Base-by-base conservation (phyloP, 2,797 vertebrate genomes). In the Gobionotothen gibberifrons region DNA sequence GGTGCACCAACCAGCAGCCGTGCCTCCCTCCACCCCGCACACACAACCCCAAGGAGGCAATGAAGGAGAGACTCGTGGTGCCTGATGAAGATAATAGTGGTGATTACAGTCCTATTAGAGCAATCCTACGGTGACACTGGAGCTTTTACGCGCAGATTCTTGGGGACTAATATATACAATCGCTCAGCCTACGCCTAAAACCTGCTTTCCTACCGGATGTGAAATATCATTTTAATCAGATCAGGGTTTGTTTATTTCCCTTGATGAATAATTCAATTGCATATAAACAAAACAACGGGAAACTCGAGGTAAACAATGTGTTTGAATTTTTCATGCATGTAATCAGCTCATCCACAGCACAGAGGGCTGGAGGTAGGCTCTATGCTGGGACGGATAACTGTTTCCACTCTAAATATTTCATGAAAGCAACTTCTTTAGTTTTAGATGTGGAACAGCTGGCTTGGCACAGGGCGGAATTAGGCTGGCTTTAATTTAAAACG, bases 101-200 rank as follows among this genome's bases (percentile, higher is more conserved):
- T 49, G 53, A 79, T 76, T 75, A 56, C 52, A 49, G 39, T 51
- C 68, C 5, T 44, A 44, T 69, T 3, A 56, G 32, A 13, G 48
- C 60, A 59, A 77, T 47, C 48, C 19, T 3, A 14, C 54, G 46
- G 43, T 21, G 60, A 53, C 58, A 43, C 55, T 17, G 29, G 10
- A 1, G 82, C 58, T 87, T 91, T 91, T 90, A 88, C 88, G 87
- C 90, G 81, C 80, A 74, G 61, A 1, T 64, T 71, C 40, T 39
- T 58, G 71, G 49, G 55, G 59, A 44, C 52, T 17, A 7, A 46
- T 55, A 26, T 19, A 51, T 26, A 5, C 78, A 77, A 66, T 10
- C 42, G 67, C 43, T 74, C 40, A 62, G 17, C 5, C 43, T 52
- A 0, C 56, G 17, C 36, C 29, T 46, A 4, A 81, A 52, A 54